Evolutionary conservation across 2,888 invertebrate species (phyloP).

Genomic region (Choreutis nemorana): DNA sequence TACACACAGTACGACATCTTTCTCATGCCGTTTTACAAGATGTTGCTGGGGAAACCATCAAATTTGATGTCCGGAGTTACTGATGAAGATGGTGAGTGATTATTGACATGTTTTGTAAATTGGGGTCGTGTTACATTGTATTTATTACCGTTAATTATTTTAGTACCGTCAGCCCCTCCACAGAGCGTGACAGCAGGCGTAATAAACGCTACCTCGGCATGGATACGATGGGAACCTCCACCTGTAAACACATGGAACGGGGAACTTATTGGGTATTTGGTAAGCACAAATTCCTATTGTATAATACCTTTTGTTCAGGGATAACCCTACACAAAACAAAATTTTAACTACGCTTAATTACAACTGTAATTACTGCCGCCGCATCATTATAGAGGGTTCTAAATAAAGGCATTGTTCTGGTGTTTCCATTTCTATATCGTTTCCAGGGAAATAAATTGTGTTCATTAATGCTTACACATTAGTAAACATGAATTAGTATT

Average conservation of each 20-base stretch:
- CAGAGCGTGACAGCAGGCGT: conserved; percentile 81
- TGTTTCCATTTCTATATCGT: too few species aligned
- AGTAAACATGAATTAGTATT: too few species aligned
- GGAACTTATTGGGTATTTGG: conserved; percentile 86
- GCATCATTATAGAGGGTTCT: too few species aligned
- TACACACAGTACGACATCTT: conserved; percentile 93
- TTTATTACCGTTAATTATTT: conserved; percentile 30
- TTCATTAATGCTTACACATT: too few species aligned
- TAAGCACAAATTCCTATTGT: too few species aligned
- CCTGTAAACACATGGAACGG: conserved; percentile 80
- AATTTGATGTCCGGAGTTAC: conserved; percentile 88
- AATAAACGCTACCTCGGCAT: conserved; percentile 82
- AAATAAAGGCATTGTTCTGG: too few species aligned
- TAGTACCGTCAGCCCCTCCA: conserved; percentile 81
- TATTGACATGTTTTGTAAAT: conserved; percentile 1
- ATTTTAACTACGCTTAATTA: too few species aligned
- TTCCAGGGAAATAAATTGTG: too few species aligned
- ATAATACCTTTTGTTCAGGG: neutral
- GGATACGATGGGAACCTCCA: conserved; percentile 85
- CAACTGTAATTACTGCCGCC: too few species aligned
- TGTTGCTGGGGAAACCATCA: conserved; percentile 89
- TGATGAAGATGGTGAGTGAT: conserved; percentile 76
- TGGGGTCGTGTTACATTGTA: neutral
- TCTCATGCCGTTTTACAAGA: conserved; percentile 87
- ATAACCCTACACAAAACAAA: neutral